These are phyloP conservation scores for Latrodectus hesperus DNA, from an alignment of 2,888 invertebrate genomes.

Conservation along the genomic window DNA sequence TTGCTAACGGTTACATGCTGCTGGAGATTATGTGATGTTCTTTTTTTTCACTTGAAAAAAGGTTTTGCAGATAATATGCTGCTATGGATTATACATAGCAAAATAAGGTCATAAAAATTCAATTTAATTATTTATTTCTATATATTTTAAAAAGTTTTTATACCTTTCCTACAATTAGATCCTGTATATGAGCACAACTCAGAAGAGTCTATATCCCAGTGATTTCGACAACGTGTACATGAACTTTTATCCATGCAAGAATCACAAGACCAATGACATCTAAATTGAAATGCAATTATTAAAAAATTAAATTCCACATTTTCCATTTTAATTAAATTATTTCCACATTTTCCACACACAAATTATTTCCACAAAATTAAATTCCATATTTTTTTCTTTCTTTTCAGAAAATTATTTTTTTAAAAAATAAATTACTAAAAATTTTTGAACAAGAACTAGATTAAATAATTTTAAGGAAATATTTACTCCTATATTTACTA, in stretches of 20 bases:
- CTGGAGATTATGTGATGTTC: too few relatives aligned
- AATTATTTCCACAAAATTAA: too few relatives aligned
- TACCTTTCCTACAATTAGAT: constrained; percentile 40
- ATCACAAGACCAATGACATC: constrained; percentile 64
- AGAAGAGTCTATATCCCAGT: constrained; percentile 23
- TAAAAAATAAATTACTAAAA: too few relatives aligned
- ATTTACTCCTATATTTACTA: too few relatives aligned
- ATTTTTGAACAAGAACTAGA: too few relatives aligned
- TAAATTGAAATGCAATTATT: constrained; percentile 14
- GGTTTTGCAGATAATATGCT: background rate
- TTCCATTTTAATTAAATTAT: too few relatives aligned
- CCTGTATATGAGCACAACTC: constrained; percentile 6
- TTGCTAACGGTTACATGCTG: too few relatives aligned
- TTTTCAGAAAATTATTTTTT: too few relatives aligned
- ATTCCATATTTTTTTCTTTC: too few relatives aligned
- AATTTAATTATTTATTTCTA: background rate
- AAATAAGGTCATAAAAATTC: background rate
- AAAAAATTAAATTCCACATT: background rate
- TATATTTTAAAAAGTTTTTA: background rate
- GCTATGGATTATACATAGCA: background rate
- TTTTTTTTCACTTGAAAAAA: background rate
- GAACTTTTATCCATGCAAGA: constrained; percentile 18
- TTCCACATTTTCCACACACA: too few relatives aligned
- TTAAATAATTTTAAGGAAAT: too few relatives aligned
- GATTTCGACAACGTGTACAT: constrained; percentile 13